A percentile compares a stretch with the other conserved stretches of the same genome.
Conservation (phyloP, 2,888 invertebrate species). For the Eueremaeus valkanovi region DNA sequence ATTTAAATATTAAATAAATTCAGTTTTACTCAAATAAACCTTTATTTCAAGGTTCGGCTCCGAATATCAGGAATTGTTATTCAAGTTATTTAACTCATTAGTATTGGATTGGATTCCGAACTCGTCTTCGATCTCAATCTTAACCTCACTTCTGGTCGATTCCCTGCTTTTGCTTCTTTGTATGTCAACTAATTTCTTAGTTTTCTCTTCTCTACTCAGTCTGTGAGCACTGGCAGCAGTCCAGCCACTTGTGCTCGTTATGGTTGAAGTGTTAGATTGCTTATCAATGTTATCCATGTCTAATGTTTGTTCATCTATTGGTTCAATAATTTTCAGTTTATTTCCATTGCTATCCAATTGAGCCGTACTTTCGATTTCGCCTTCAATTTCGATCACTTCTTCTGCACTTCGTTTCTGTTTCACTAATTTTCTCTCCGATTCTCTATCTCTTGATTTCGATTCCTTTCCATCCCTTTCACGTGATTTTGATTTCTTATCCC, state of each 20-base stretch:
- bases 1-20: no score
- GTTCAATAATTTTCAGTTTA: not conserved
- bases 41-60: not conserved
- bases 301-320: constrained; percentile 6
- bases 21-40: not conserved
- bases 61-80: not conserved
- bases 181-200: constrained; percentile 11
- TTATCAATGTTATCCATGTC: not conserved
- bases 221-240: not conserved
- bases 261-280: not conserved
- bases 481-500: not conserved
- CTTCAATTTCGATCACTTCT: not conserved
- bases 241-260: not conserved
- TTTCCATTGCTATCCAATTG: not conserved
- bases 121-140: not conserved
- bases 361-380: not conserved
- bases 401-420: constrained; percentile 14
- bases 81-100: not conserved
- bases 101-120: not conserved
- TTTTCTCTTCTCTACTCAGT: not conserved
- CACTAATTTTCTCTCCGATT: not conserved
- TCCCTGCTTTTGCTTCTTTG: not conserved
- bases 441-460: not conserved
- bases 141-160: not conserved
- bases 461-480: not conserved